Evolutionary conservation across 2,888 invertebrate species (phyloP).

Genomic region (Chydorus sphaericus): DNA sequence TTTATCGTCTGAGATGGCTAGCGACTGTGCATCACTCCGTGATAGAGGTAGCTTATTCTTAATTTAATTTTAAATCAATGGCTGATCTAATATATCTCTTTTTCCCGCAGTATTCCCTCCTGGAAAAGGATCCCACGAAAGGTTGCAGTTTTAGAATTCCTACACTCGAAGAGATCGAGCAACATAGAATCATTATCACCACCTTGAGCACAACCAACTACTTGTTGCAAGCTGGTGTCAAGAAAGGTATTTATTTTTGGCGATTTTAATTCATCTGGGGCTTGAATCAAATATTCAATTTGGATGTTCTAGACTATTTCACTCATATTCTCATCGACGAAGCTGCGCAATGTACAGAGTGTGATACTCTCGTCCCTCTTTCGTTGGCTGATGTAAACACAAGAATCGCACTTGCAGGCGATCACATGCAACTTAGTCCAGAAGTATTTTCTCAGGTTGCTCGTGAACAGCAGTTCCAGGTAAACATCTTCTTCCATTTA

Average conservation of each 20-base stretch:
- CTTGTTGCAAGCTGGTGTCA: slow-evolving; percentile 48
- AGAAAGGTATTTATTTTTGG: slow-evolving; percentile 34
- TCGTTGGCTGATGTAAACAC: slow-evolving; percentile 54
- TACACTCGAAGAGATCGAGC: slow-evolving; percentile 49
- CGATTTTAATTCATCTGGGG: background rate
- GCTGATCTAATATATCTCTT: background rate
- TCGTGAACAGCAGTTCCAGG: slow-evolving; percentile 20
- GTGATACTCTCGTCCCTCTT: slow-evolving; percentile 66
- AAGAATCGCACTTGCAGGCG: slow-evolving; percentile 64
- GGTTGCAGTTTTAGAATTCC: slow-evolving; percentile 46
- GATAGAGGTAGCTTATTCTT: slow-evolving; percentile 37
- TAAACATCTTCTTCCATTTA: background rate
- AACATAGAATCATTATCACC: slow-evolving; percentile 57
- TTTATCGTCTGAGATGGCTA: slow-evolving; percentile 62
- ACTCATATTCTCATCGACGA: slow-evolving; percentile 73
- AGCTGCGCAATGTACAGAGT: slow-evolving; percentile 75
- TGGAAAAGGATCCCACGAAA: background rate
- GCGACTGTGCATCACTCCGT: slow-evolving; percentile 57
- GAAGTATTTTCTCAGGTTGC: slow-evolving; percentile 43
- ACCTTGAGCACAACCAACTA: slow-evolving; percentile 65
- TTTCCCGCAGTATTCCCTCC: background rate
- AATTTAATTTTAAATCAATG: background rate
- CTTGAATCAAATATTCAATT: background rate
- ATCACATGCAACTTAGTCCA: slow-evolving; percentile 68
- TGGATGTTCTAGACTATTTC: slow-evolving; percentile 37